Conservation (phyloP, 2,888 invertebrate genomes). For the Stratiomys singularior region DNA sequence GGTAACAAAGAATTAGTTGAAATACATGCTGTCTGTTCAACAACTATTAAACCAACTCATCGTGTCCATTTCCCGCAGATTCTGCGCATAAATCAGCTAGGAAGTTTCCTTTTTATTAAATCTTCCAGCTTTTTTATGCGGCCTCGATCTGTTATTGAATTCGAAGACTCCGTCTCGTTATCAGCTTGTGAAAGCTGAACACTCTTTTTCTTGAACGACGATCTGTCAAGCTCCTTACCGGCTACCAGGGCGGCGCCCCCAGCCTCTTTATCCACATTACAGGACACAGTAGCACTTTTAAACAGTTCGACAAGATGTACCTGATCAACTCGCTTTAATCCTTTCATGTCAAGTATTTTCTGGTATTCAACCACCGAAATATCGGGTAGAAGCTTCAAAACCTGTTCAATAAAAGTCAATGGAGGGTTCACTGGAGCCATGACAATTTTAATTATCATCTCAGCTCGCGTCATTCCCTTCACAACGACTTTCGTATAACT, state of each 20-base stretch:
- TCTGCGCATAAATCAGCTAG: slow-evolving; percentile 53
- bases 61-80: neutral
- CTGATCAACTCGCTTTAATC: slow-evolving; percentile 71
- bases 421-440: slow-evolving; percentile 91
- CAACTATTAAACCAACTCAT: no score
- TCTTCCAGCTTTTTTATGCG: slow-evolving; percentile 69
- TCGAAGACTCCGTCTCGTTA: slow-evolving; percentile 5
- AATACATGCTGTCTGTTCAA: no score
- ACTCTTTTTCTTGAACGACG: neutral
- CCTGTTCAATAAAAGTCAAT: slow-evolving; percentile 88
- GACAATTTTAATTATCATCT: slow-evolving; percentile 98
- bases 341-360: slow-evolving; percentile 96
- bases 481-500: slow-evolving; percentile 81
- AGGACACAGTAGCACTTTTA: slow-evolving; percentile 60
- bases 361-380: slow-evolving; percentile 91
- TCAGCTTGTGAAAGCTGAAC: neutral
- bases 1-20: no score
- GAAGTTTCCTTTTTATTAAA: slow-evolving; percentile 68
- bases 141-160: slow-evolving; percentile 62
- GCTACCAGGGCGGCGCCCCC: slow-evolving; percentile 49
- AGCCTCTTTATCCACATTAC: neutral
- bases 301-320: slow-evolving; percentile 70
- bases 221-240: neutral
- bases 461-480: slow-evolving; percentile 94
- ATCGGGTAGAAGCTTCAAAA: slow-evolving; percentile 88